Conservation (phyloP, 2,797 vertebrate species). For the Agapornis canus region DNA sequence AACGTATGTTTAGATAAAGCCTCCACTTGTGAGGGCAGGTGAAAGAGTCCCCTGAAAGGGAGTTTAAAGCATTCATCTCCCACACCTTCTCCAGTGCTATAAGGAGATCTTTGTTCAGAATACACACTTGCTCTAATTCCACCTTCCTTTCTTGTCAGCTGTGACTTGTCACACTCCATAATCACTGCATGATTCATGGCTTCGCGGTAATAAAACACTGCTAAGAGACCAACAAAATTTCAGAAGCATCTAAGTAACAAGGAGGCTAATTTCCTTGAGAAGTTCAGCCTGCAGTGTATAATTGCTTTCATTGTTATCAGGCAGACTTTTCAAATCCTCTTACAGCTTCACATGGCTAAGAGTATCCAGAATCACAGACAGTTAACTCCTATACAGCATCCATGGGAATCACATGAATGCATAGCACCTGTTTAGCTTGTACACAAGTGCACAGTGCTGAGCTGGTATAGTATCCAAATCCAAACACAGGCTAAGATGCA, state of each 20-base stretch:
- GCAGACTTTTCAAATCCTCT: background rate
- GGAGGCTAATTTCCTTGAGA: background rate
- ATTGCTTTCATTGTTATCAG: background rate
- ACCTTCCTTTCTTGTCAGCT: background rate
- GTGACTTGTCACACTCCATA: background rate
- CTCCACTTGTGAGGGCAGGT: background rate
- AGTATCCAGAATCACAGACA: background rate
- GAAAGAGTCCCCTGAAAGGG: background rate
- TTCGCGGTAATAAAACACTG: background rate
- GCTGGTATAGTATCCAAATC: background rate
- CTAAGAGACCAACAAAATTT: background rate
- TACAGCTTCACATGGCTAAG: background rate
- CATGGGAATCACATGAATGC: accelerated
- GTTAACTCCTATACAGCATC: background rate
- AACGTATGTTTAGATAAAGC: background rate
- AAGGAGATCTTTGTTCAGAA: background rate
- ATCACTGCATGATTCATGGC: background rate
- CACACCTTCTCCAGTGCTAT: background rate
- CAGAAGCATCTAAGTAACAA: background rate
- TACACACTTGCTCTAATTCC: background rate
- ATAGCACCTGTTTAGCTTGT: background rate
- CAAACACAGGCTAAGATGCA: background rate
- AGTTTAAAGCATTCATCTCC: background rate
- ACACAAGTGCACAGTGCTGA: background rate
- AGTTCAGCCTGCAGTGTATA: background rate